Evolutionary conservation across 2,888 invertebrate species (phyloP).

Genomic region (Trisateles emortualis): DNA sequence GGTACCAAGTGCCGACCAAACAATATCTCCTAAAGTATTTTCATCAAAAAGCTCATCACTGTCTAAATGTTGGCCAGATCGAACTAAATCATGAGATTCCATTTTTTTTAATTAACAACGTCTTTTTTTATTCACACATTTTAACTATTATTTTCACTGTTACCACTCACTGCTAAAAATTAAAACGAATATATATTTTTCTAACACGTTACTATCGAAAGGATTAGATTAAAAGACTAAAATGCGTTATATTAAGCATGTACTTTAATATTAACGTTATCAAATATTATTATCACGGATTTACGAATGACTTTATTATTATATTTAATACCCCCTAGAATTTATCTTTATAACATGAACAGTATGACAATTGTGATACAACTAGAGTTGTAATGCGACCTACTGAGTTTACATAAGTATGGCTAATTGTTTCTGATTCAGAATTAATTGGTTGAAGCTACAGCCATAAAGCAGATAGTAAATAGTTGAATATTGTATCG

Average conservation of each 20-base stretch:
- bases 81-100: neutral
- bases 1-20: neutral
- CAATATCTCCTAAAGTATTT: neutral
- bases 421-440: neutral
- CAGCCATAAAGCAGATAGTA: no score
- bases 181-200: no score
- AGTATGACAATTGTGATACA: neutral
- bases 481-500: no score
- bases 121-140: neutral
- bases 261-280: neutral
- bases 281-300: neutral
- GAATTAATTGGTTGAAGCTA: no score
- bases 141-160: no score
- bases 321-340: neutral
- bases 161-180: neutral
- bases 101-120: neutral
- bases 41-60: neutral
- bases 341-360: neutral
- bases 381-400: neutral
- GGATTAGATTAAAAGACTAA: neutral
- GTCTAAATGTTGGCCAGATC: neutral
- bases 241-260: neutral
- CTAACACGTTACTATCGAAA: no score
- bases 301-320: neutral
- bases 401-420: neutral